These are phyloP conservation scores for Phoebastria nigripes DNA, from an alignment of 2,797 vertebrate genomes.

Conservation along the genomic window DNA sequence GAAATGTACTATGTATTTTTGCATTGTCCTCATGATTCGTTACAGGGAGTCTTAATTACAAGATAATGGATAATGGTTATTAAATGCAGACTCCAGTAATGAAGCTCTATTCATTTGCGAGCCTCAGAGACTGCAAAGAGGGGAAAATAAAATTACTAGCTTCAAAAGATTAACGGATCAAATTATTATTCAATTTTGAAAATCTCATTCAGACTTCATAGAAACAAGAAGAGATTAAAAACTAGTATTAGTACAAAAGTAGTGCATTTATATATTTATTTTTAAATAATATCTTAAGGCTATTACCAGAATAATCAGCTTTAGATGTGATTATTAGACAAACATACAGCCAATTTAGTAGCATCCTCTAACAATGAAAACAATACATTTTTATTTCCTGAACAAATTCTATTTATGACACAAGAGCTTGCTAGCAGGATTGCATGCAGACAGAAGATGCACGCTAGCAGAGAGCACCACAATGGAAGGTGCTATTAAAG, in stretches of 20 bases:
- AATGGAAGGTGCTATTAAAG: conserved; percentile 55
- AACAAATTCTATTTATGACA: conserved; percentile 71
- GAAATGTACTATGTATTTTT: conserved; percentile 96
- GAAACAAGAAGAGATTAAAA: conserved; percentile 96
- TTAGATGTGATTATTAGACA: conserved; percentile 90
- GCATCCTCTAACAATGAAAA: conserved; percentile 77
- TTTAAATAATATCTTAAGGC: conserved; percentile 90
- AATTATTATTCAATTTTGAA: conserved; percentile 99
- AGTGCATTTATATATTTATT: conserved; percentile 82
- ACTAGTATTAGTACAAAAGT: conserved; percentile 87
- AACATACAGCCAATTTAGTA: conserved; percentile 77
- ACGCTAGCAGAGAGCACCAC: not conserved
- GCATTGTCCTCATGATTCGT: conserved; percentile 95
- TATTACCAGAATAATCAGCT: conserved; percentile 89
- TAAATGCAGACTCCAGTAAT: conserved; percentile 94
- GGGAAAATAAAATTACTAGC: conserved; percentile 91
- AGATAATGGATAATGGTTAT: conserved; percentile 99
- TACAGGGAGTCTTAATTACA: conserved; percentile 99
- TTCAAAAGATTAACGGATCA: conserved; percentile 97
- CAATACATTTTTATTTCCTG: conserved; percentile 75
- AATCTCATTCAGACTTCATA: conserved; percentile 96
- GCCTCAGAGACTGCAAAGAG: conserved; percentile 83
- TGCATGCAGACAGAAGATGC: conserved; percentile 45
- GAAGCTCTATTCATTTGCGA: conserved; percentile 96
- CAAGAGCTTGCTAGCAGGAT: conserved; percentile 40